Conservation (phyloP, 2,113 vertebrate species). For the Odontesthes bonariensis region DNA sequence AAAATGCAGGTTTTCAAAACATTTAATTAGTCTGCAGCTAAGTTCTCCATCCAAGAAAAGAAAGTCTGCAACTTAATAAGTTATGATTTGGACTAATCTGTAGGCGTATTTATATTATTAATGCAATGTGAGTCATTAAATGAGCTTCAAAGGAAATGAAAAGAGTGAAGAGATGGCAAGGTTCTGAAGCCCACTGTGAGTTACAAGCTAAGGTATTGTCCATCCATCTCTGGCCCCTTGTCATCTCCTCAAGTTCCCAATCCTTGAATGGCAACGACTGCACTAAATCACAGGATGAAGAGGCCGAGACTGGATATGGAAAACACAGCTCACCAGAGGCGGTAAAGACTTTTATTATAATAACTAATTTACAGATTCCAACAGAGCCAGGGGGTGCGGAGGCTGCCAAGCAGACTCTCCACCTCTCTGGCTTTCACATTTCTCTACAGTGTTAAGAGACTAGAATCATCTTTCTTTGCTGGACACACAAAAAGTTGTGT, state of each 20-base stretch:
- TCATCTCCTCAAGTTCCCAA: slow-evolving; percentile 17
- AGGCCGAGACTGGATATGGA: slow-evolving; percentile 61
- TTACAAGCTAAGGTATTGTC: slow-evolving; percentile 19
- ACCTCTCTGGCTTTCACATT: slow-evolving; percentile 37
- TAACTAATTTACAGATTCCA: slow-evolving; percentile 72
- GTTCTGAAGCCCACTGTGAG: slow-evolving; percentile 4
- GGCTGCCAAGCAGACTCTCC: slow-evolving; percentile 67
- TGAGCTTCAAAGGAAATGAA: slow-evolving; percentile 29
- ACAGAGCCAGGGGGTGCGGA: slow-evolving; percentile 59
- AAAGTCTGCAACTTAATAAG: slow-evolving; percentile 7
- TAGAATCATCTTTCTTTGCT: slow-evolving; percentile 54
- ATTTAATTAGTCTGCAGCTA: slow-evolving; percentile 18
- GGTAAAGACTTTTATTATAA: slow-evolving; percentile 76
- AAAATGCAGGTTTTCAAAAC: not conserved
- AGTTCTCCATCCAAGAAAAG: slow-evolving; percentile 2
- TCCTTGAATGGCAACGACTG: slow-evolving; percentile 32
- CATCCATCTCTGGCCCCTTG: slow-evolving; percentile 36
- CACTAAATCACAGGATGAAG: slow-evolving; percentile 51
- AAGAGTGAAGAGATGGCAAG: slow-evolving; percentile 10
- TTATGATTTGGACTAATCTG: slow-evolving; percentile 16
- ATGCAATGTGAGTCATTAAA: slow-evolving; percentile 21
- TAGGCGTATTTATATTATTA: slow-evolving; percentile 18
- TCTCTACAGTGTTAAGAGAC: slow-evolving; percentile 56
- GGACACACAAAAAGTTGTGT: slow-evolving; percentile 65
- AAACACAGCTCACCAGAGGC: slow-evolving; percentile 66